phyloP scores from a whole-genome alignment of 2,888 invertebrate species.

The Ceraclea dissimilis region DNA sequence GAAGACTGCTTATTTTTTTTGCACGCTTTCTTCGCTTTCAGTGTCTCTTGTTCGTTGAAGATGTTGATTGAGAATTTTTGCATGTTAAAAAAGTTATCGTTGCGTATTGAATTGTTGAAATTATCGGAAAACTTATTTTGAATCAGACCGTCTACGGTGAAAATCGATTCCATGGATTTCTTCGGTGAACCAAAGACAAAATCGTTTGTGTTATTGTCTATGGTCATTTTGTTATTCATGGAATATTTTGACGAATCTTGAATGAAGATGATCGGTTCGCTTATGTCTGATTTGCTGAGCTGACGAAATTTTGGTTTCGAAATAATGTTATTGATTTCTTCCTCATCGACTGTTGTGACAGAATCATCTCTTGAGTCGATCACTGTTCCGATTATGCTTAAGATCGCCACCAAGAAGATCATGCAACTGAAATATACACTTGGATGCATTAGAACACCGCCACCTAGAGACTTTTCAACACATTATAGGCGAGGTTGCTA shows the following conservation, averaged over 20 bases:
- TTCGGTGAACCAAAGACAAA: not conserved
- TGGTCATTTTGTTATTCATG: conserved; percentile 1
- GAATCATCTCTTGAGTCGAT: conserved; percentile 36
- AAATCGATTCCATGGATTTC: conserved; percentile 18
- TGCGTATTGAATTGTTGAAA: conserved; percentile 36
- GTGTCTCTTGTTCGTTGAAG: not conserved
- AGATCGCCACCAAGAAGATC: conserved; percentile 30
- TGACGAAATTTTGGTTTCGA: not conserved
- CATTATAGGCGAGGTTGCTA: no score
- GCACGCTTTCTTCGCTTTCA: not conserved
- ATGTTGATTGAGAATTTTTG: not conserved
- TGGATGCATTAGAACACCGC: no score
- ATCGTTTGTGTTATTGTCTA: conserved; percentile 1
- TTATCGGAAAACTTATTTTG: conserved; percentile 36
- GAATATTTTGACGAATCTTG: not conserved
- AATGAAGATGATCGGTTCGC: not conserved
- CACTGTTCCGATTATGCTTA: conserved; percentile 40
- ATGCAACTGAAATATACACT: conserved; percentile 23
- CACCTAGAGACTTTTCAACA: no score
- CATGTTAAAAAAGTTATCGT: conserved; percentile 4
- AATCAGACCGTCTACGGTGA: conserved; percentile 20
- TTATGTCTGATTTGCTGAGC: conserved; percentile 10
- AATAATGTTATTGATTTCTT: not conserved
- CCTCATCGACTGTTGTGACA: conserved; percentile 11
- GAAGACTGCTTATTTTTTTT: not conserved